phyloP scores from a whole-genome alignment of 1,140 invertebrate species.

The Bombus waltoni region DNA sequence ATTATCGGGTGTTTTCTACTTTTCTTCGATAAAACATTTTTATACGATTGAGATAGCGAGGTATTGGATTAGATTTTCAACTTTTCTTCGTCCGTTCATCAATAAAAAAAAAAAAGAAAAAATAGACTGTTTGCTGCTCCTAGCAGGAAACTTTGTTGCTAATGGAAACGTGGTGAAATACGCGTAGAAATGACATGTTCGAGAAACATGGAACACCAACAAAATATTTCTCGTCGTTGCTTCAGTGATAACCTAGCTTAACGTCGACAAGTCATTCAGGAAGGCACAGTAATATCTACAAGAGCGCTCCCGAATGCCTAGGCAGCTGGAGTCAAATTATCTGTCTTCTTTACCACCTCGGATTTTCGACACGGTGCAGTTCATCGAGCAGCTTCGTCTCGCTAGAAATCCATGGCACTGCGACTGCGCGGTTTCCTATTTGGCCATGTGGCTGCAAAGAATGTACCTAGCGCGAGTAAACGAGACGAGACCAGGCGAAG shows the following conservation, averaged over 20 bases:
- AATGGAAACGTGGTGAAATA: neutral
- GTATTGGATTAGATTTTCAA: no score
- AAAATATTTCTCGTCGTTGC: neutral
- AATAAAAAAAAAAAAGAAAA: no score
- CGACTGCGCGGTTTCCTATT: constrained; percentile 90
- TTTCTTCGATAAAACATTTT: no score
- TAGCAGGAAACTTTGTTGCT: no score
- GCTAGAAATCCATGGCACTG: constrained; percentile 94
- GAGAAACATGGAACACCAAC: neutral
- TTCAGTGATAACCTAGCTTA: neutral
- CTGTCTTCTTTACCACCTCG: constrained; percentile 88
- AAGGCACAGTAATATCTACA: neutral
- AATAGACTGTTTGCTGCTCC: no score
- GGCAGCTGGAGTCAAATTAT: constrained; percentile 91
- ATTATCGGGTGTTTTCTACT: no score
- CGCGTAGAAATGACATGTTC: no score
- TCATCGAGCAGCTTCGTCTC: constrained; percentile 88
- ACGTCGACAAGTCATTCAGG: neutral
- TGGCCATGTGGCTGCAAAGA: constrained; percentile 85
- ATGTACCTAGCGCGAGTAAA: constrained; percentile 69
- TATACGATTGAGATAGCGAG: no score
- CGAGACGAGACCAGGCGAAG: constrained; percentile 15
- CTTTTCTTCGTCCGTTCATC: no score
- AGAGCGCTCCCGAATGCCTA: constrained; percentile 68
- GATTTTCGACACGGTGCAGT: constrained; percentile 86